Evolutionary conservation across 2,797 vertebrate species (phyloP).

Genomic region (Poliocrania exsul): DNA sequence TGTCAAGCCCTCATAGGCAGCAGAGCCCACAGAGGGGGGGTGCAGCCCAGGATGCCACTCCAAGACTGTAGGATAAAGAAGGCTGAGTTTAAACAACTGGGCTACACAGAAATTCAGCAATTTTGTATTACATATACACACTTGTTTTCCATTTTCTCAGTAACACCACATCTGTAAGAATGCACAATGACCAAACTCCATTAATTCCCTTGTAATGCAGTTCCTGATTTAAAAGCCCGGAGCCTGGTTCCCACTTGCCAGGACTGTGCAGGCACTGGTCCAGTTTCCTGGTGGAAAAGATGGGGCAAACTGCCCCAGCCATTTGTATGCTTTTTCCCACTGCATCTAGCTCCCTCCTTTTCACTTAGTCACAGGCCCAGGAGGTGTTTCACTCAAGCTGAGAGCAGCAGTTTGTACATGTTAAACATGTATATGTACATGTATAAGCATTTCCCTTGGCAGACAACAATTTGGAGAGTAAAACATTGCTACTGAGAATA

Average conservation of each 20-base stretch:
- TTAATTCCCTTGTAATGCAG: background rate
- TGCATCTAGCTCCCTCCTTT: background rate
- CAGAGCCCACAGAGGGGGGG: background rate
- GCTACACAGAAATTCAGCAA: background rate
- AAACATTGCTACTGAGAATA: background rate
- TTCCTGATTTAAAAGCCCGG: background rate
- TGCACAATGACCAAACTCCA: background rate
- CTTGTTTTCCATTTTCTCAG: background rate
- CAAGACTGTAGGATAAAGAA: background rate
- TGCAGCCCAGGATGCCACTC: background rate
- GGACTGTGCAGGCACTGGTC: background rate
- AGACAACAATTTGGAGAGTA: background rate
- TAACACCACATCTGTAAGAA: background rate
- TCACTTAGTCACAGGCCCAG: rapidly evolving
- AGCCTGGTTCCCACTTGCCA: background rate
- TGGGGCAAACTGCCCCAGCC: background rate
- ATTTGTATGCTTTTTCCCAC: background rate
- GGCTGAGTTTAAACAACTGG: background rate
- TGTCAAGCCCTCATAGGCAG: background rate
- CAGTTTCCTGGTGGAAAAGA: background rate
- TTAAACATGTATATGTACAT: background rate
- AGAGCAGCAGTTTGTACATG: background rate
- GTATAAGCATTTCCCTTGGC: background rate
- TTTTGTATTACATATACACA: background rate
- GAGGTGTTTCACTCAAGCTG: background rate